Percentiles rank a stretch among this genome's conserved stretches.
Conservation (phyloP, 1,140 invertebrate genomes). For the Orchestia grillus region DNA sequence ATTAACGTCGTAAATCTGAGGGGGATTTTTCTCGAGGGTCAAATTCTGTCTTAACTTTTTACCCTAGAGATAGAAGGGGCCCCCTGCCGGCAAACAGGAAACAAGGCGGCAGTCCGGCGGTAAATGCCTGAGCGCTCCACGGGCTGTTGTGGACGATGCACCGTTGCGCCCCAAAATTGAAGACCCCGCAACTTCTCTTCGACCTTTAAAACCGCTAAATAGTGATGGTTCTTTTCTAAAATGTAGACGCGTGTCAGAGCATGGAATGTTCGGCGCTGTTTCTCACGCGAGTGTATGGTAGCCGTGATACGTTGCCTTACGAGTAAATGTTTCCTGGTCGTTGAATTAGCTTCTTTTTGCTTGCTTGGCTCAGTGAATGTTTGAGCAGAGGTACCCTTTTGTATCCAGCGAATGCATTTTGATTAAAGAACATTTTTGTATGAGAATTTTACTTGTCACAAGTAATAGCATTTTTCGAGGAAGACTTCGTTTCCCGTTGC, state of each 20-base stretch:
- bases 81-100: slow-evolving; percentile 46
- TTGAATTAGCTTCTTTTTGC: background rate
- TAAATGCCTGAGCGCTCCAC: background rate
- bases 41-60: slow-evolving; percentile 41
- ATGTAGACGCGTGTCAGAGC: background rate
- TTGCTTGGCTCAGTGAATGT: background rate
- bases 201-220: background rate
- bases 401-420: background rate
- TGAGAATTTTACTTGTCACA: background rate
- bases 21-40: background rate
- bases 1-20: slow-evolving; percentile 30
- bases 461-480: background rate
- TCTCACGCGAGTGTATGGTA: background rate
- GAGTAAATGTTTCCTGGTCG: background rate
- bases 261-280: background rate
- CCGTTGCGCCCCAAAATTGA: background rate
- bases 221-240: background rate
- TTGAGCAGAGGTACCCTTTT: background rate
- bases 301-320: background rate
- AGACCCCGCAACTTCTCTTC: background rate
- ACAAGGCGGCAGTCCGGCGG: slow-evolving; percentile 15
- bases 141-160: background rate
- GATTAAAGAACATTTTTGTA: background rate
- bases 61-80: slow-evolving; percentile 2
- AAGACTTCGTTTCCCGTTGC: background rate